Conservation (phyloP, 2,888 invertebrate genomes). For the Idaea straminata region DNA sequence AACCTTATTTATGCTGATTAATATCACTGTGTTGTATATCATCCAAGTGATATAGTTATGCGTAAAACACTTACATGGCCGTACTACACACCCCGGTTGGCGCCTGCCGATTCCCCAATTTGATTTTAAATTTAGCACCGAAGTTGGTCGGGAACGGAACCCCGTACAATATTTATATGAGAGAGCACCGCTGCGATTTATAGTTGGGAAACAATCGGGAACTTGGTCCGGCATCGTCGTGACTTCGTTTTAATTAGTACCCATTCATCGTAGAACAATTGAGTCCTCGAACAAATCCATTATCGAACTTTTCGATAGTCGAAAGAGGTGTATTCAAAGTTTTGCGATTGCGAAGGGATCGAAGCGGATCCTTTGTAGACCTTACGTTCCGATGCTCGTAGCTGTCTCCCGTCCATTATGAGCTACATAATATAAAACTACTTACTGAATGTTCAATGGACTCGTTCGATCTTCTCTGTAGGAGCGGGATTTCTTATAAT, state of each 20-base stretch:
- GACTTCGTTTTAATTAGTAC: slow-evolving; percentile 81
- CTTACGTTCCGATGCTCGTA: slow-evolving; percentile 44
- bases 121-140: slow-evolving; percentile 73
- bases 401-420: slow-evolving; percentile 42
- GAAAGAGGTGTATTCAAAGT: slow-evolving; percentile 76
- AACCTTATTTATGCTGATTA: slow-evolving; percentile 49
- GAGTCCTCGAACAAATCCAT: slow-evolving; percentile 77
- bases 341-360: slow-evolving; percentile 62
- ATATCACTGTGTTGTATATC: slow-evolving; percentile 37
- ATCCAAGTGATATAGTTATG: slow-evolving; percentile 25
- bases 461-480: slow-evolving; percentile 18
- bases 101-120: slow-evolving; percentile 55
- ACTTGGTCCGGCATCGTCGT: slow-evolving; percentile 72
- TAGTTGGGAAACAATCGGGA: slow-evolving; percentile 73
- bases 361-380: slow-evolving; percentile 50
- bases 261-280: slow-evolving; percentile 79
- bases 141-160: slow-evolving; percentile 52
- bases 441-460: slow-evolving; percentile 29
- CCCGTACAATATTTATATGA: slow-evolving; percentile 72
- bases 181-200: slow-evolving; percentile 66
- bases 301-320: slow-evolving; percentile 79
- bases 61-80: slow-evolving; percentile 32
- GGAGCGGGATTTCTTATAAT: slow-evolving; percentile 38
- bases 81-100: slow-evolving; percentile 26
- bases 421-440: slow-evolving; percentile 38